These are phyloP conservation scores for Periplaneta americana DNA, from an alignment of 1,140 invertebrate genomes.

Conservation along the genomic window DNA sequence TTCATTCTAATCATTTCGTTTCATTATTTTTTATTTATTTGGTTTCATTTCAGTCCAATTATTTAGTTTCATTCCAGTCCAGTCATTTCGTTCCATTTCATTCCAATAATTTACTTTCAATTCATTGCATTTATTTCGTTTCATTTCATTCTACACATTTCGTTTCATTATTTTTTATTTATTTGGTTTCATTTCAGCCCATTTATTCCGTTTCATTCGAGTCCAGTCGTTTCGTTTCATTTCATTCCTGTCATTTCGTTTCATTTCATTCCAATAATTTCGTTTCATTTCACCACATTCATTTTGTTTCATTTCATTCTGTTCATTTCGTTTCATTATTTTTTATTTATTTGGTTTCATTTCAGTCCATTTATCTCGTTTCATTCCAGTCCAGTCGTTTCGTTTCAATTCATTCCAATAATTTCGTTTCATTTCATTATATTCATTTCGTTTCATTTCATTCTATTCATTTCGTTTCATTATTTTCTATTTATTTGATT, in stretches of 20 bases:
- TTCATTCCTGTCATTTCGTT: too few species aligned
- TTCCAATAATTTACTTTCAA: neutral
- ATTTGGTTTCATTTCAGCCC: too few species aligned
- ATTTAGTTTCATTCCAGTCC: neutral
- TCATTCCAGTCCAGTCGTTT: neutral
- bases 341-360: neutral
- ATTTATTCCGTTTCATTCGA: too few species aligned
- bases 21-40: neutral
- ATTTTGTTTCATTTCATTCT: neutral
- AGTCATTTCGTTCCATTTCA: neutral
- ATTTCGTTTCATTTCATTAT: neutral
- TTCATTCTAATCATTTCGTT: too few species aligned
- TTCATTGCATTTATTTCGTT: neutral
- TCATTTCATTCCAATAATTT: too few species aligned
- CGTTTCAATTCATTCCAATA: neutral
- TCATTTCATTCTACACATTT: too few species aligned
- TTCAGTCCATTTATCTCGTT: neutral
- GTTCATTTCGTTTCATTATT: neutral
- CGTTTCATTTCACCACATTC: neutral
- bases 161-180: too few species aligned
- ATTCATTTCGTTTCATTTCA: neutral
- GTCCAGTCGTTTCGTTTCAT: too few species aligned
- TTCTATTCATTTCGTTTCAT: too few species aligned
- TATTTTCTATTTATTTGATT: neutral
- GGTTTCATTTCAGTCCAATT: neutral